Conservation (phyloP, 2,113 vertebrate genomes). For the Ptyas mucosa region DNA sequence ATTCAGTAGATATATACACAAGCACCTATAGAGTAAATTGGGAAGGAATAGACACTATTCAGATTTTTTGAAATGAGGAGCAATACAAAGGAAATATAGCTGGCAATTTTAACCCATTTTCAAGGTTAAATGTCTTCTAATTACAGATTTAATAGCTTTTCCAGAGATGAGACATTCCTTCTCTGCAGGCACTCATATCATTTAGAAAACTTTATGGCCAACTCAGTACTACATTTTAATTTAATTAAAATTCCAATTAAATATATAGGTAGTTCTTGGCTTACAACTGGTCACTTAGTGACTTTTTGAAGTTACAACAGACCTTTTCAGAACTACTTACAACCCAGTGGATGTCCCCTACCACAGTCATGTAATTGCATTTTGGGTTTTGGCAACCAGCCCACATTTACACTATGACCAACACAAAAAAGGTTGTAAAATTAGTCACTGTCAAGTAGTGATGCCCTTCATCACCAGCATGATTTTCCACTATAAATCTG, state of each 20-base stretch:
- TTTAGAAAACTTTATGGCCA: not conserved
- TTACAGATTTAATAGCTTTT: not conserved
- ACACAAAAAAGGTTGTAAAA: not conserved
- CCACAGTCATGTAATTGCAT: not conserved
- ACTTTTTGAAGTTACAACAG: not conserved
- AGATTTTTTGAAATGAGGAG: not conserved
- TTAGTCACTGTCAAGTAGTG: not conserved
- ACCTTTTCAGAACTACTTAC: not conserved
- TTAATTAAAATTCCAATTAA: not conserved
- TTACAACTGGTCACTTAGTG: not conserved
- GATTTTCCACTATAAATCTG: not conserved
- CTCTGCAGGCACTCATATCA: not conserved
- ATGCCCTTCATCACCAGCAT: not conserved
- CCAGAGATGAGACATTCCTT: not conserved
- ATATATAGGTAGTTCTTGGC: not conserved
- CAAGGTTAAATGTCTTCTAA: not conserved
- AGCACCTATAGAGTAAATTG: slow-evolving; percentile 29
- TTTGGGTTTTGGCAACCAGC: not conserved
- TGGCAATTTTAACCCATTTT: not conserved
- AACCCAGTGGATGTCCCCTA: not conserved
- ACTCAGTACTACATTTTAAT: not conserved
- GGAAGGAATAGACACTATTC: not conserved
- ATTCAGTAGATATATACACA: slow-evolving; percentile 39
- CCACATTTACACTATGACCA: not conserved
- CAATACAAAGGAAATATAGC: not conserved